These are phyloP conservation scores for Bellardia bayeri DNA, from an alignment of 2,888 invertebrate species.

Conservation along the genomic window DNA sequence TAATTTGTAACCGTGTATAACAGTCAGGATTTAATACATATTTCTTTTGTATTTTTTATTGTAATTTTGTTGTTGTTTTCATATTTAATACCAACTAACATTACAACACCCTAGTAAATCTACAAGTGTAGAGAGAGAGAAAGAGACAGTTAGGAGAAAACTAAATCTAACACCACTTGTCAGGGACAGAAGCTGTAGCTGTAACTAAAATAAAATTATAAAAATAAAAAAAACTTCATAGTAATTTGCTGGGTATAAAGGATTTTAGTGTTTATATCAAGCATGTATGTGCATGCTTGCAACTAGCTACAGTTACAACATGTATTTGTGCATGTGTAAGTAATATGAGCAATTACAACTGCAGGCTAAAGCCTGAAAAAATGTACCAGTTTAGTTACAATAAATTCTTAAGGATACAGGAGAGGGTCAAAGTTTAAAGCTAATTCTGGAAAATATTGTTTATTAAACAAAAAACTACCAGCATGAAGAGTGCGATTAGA, in stretches of 20 bases:
- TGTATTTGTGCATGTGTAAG: no score
- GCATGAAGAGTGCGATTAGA: no score
- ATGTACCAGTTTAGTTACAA: no score
- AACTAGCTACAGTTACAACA: no score
- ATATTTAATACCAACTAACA: slow-evolving; percentile 16
- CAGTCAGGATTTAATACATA: slow-evolving; percentile 49
- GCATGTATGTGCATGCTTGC: neutral
- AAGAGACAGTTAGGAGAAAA: neutral
- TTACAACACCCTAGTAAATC: neutral
- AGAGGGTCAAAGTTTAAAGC: no score
- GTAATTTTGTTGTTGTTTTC: neutral
- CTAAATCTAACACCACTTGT: slow-evolving; percentile 34
- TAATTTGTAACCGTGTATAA: slow-evolving; percentile 64
- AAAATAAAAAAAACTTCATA: neutral
- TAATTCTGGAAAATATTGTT: no score
- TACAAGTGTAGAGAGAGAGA: neutral
- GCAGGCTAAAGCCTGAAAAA: no score
- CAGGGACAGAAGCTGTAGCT: neutral
- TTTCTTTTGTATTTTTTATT: neutral
- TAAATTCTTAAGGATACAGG: no score
- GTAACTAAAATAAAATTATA: neutral
- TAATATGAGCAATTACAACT: no score
- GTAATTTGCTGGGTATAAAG: neutral
- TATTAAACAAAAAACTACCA: no score
- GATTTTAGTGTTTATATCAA: neutral